Base-by-base conservation (phyloP, 2,113 vertebrate species). In the Scophthalmus maximus region DNA sequence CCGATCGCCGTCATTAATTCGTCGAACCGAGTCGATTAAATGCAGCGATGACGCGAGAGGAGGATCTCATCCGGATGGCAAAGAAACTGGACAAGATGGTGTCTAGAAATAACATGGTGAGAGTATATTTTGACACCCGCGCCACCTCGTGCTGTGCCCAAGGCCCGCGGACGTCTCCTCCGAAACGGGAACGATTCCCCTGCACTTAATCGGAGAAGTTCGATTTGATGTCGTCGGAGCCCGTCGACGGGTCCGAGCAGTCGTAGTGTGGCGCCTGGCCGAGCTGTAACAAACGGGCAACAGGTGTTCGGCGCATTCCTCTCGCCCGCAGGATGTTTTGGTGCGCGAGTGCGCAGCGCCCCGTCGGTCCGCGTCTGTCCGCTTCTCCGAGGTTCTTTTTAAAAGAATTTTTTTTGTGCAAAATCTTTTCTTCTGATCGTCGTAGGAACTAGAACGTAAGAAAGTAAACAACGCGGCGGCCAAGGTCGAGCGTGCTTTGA, bases 11-110 rank as follows among this genome's bases (percentile, higher is more conserved):
- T 17, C 18, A 11, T 15, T 22, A 14, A 15, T 44, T 29, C 36
- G 38, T 14, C 30, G 20, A 25, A 2, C n/a, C n/a, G n/a, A 47
- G 30, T 47, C 42, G 65, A 85, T 52, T 90, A 82, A 76, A 92
- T 92, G 90, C 85, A 88, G 61, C 59, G 81, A 98, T 98, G 97
- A 94, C 94, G 55, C 94, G 91, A 30, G 95, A 96, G 74, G 95
- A 97, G 85, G 96, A 97, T 73, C 93, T 98, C 76, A 91, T 95
- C 73, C 92, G 93, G 82, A 98, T 96, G 50, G 96, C 95, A 57
- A 96, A 95, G 83, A 97, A 95, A 73, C 73, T 98, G 92, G 96
- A 98, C 93, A 98, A 97, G 92, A 98, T 98, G 96, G 96, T 98
- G 93, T 95, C 96, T 89, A 93, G 95, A 91, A 96, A 95, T 90